These are phyloP conservation scores for Vireo altiloquus DNA, from an alignment of 2,113 vertebrate genomes.

Conservation along the genomic window DNA sequence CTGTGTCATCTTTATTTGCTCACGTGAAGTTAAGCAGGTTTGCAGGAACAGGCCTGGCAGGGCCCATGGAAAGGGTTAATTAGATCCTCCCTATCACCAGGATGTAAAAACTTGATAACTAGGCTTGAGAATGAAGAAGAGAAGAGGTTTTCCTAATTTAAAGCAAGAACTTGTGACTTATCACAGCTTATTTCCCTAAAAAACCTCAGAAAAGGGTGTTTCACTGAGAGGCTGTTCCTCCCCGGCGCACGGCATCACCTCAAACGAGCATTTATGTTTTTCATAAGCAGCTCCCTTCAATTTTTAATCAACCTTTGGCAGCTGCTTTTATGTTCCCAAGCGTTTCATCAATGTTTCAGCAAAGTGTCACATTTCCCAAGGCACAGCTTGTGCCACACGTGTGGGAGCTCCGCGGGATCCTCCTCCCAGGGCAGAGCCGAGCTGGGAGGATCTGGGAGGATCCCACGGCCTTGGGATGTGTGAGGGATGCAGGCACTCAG, in stretches of 20 bases:
- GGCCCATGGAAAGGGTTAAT: background rate
- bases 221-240: background rate
- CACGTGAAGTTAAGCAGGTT: background rate
- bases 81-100: background rate
- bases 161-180: background rate
- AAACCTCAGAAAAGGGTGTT: background rate
- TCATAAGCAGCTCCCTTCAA: background rate
- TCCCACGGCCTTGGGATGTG: background rate
- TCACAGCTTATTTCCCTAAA: background rate
- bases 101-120: background rate
- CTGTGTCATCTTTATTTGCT: background rate
- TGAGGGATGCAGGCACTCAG: background rate
- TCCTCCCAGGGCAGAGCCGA: background rate
- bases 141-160: background rate
- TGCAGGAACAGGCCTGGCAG: background rate
- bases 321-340: background rate
- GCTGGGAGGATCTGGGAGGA: background rate
- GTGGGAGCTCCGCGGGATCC: background rate
- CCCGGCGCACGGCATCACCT: background rate
- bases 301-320: slow-evolving; percentile 27
- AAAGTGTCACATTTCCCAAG: background rate
- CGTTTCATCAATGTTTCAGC: slow-evolving; percentile 2
- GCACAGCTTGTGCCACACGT: background rate
- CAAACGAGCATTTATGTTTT: background rate
- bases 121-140: background rate